Conservation (phyloP, 2,888 invertebrate genomes). For the Thyatira batis region DNA sequence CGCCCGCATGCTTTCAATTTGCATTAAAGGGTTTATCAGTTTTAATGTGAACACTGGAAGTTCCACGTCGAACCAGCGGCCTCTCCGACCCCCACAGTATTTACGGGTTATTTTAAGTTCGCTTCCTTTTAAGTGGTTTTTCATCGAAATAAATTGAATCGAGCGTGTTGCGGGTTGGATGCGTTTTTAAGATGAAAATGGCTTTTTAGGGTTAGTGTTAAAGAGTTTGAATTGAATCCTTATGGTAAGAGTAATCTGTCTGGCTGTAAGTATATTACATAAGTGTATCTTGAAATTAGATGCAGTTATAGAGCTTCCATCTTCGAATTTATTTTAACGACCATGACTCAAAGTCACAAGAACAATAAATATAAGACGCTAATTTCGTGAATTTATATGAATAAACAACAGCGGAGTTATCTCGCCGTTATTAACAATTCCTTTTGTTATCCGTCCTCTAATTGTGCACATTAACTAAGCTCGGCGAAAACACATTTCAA, state of each 20-base stretch:
- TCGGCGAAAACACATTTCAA: not conserved
- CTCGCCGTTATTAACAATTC: not conserved
- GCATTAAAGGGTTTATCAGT: constrained; percentile 52
- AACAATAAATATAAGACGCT: too few relatives aligned
- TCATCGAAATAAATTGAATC: constrained; percentile 28
- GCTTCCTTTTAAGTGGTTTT: constrained; percentile 23
- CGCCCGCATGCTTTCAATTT: constrained; percentile 52
- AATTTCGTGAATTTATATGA: not conserved
- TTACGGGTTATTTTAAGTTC: constrained; percentile 9
- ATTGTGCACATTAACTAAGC: not conserved
- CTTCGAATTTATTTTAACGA: too few relatives aligned
- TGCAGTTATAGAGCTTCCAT: too few relatives aligned
- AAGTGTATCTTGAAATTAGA: too few relatives aligned
- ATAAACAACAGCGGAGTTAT: not conserved
- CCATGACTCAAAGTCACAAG: too few relatives aligned
- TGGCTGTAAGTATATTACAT: too few relatives aligned
- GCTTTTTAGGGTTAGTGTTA: too few relatives aligned
- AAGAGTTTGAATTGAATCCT: too few relatives aligned
- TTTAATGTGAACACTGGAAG: constrained; percentile 48
- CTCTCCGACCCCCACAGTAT: not conserved
- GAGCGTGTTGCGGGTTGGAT: constrained; percentile 10
- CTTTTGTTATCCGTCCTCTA: not conserved
- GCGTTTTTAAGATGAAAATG: constrained; percentile 13
- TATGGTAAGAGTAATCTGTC: too few relatives aligned
- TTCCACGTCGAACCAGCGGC: constrained; percentile 12